These are phyloP conservation scores for Anabas testudineus DNA, from an alignment of 2,797 vertebrate species.

Conservation along the genomic window DNA sequence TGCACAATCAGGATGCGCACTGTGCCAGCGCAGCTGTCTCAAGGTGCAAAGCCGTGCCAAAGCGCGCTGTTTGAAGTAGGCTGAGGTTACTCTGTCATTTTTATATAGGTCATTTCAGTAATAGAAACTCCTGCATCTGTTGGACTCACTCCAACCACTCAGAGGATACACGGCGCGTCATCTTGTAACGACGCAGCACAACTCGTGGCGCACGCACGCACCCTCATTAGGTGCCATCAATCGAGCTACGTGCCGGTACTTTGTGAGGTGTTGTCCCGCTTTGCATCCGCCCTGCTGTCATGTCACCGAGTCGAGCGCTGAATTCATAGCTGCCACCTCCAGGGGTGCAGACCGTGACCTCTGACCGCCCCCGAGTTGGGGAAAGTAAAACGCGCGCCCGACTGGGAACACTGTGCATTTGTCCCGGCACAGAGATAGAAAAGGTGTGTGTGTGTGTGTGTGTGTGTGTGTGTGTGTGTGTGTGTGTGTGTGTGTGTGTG, in stretches of 20 bases:
- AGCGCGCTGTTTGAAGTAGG: slow-evolving; percentile 25
- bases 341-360: slow-evolving; percentile 66
- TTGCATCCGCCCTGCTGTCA: slow-evolving; percentile 52
- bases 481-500: slow-evolving; percentile 2
- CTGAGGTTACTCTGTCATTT: slow-evolving; percentile 26
- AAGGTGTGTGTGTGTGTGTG: slow-evolving; percentile 37
- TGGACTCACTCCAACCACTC: slow-evolving; percentile 15
- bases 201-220: slow-evolving; percentile 9
- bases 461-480: slow-evolving; percentile 13
- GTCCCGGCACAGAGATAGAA: slow-evolving; percentile 53
- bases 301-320: slow-evolving; percentile 40
- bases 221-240: slow-evolving; percentile 19
- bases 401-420: slow-evolving; percentile 12
- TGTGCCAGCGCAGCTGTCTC: not conserved
- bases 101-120: slow-evolving; percentile 19
- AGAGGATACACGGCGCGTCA: slow-evolving; percentile 16
- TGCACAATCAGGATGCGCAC: not conserved
- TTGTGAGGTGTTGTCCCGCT: slow-evolving; percentile 11
- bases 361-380: slow-evolving; percentile 46
- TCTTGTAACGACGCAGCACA: not conserved
- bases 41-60: slow-evolving; percentile 13
- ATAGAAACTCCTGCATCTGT: slow-evolving; percentile 37
- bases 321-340: slow-evolving; percentile 57
- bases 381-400: slow-evolving; percentile 55
- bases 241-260: slow-evolving; percentile 1